Evolutionary conservation across 2,888 invertebrate species (phyloP).

Genomic region (Papilio protenor): DNA sequence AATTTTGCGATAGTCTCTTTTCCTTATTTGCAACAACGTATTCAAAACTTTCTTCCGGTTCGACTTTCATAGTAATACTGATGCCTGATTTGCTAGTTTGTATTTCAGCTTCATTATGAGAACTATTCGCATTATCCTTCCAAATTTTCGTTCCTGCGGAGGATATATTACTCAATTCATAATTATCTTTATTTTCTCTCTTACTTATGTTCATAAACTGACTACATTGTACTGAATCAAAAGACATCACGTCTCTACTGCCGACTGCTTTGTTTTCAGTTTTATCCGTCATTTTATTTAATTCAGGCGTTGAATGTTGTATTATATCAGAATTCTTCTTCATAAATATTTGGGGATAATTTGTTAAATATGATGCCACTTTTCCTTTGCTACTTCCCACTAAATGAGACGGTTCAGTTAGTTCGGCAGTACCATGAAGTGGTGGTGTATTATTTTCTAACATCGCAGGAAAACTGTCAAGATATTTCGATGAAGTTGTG

Average conservation of each 20-base stretch:
- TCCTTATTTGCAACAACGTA: constrained; percentile 18
- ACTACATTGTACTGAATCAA: constrained; percentile 12
- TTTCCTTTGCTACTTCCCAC: constrained; percentile 64
- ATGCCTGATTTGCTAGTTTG: constrained; percentile 7
- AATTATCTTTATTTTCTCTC: constrained; percentile 10
- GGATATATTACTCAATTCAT: constrained; percentile 1
- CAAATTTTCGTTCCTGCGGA: neutral
- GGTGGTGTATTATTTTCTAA: constrained; percentile 43
- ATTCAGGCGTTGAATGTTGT: constrained; percentile 41
- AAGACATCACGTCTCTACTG: constrained; percentile 20
- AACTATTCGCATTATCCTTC: constrained; percentile 7
- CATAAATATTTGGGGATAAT: constrained; percentile 77
- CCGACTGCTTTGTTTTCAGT: constrained; percentile 37
- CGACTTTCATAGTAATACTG: constrained; percentile 19
- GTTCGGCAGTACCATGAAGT: constrained; percentile 53
- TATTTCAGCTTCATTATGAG: constrained; percentile 2
- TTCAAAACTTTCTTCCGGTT: constrained; percentile 33
- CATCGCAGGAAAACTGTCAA: constrained; percentile 49
- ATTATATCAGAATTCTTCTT: constrained; percentile 62
- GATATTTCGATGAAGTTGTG: constrained; percentile 49
- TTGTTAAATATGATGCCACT: constrained; percentile 69
- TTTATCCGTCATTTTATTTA: constrained; percentile 18
- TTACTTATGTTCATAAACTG: neutral
- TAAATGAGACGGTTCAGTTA: constrained; percentile 64
- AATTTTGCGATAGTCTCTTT: constrained; percentile 40